A percentile compares a stretch with the other conserved stretches of the same genome.
phyloP scores from a whole-genome alignment of 2,888 invertebrate species.

The Eupithecia insigniata region DNA sequence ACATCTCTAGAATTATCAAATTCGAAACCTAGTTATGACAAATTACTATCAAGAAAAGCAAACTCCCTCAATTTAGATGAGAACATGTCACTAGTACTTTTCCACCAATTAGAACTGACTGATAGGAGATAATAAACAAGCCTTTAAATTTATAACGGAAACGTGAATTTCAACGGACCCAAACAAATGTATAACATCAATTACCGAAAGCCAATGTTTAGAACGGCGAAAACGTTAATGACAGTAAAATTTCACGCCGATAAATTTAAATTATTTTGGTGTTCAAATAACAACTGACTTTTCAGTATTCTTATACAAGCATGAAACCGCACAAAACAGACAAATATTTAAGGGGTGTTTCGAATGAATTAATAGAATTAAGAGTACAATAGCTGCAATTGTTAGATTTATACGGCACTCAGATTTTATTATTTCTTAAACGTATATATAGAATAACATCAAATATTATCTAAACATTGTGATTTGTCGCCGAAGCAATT shows the following conservation, averaged over 20 bases:
- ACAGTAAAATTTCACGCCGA: constrained; percentile 48
- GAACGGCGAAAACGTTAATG: constrained; percentile 45
- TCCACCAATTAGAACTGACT: constrained; percentile 59
- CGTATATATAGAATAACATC: constrained; percentile 42
- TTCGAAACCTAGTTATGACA: background rate
- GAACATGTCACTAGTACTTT: constrained; percentile 45
- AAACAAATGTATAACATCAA: constrained; percentile 67
- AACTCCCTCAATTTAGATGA: constrained; percentile 43
- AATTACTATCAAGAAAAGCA: constrained; percentile 9
- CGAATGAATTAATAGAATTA: background rate
- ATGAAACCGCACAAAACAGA: constrained; percentile 2
- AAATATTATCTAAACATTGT: constrained; percentile 65
- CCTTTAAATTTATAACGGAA: constrained; percentile 60
- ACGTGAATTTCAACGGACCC: constrained; percentile 55
- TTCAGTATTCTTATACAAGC: background rate
- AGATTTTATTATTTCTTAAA: background rate
- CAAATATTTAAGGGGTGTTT: background rate
- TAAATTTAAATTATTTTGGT: constrained; percentile 34
- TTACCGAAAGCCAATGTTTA: constrained; percentile 57
- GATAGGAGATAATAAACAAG: constrained; percentile 60
- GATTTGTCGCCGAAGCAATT: constrained; percentile 76
- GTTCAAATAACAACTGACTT: constrained; percentile 17
- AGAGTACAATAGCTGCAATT: background rate
- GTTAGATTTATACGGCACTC: constrained; percentile 11
- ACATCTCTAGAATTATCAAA: background rate